Conservation (phyloP, 2,113 vertebrate genomes). For the Mystacornis crossleyi region DNA sequence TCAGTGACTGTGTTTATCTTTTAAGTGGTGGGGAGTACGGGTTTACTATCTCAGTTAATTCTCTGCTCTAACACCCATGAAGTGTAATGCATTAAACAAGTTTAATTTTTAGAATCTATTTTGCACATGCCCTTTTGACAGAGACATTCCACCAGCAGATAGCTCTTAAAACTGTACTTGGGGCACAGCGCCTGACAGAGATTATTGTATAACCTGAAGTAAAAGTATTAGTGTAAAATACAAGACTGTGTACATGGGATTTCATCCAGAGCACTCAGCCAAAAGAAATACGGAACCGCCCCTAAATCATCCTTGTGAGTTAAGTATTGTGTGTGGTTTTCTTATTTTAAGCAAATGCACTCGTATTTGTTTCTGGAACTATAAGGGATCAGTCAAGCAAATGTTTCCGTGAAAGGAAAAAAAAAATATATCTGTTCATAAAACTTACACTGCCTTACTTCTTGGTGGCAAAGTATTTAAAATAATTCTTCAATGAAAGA, state of each 20-base stretch:
- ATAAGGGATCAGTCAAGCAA: background rate
- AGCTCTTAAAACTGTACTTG: background rate
- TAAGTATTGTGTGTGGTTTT: constrained; percentile 40
- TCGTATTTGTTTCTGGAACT: constrained; percentile 40
- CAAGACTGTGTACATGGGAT: constrained; percentile 8
- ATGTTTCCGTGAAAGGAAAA: constrained; percentile 15
- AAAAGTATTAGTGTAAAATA: constrained; percentile 9
- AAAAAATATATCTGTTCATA: background rate
- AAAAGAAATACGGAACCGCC: background rate
- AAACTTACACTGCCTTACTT: background rate
- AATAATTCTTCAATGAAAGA: constrained; percentile 51
- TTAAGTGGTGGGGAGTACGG: background rate
- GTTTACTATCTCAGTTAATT: background rate
- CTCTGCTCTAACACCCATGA: background rate
- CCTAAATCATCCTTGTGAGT: constrained; percentile 27
- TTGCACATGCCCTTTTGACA: background rate
- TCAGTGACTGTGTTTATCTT: background rate
- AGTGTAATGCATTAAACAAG: constrained; percentile 4
- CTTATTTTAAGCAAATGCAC: constrained; percentile 47
- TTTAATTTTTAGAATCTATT: constrained; percentile 39
- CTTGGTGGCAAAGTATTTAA: constrained; percentile 34
- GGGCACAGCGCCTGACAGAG: background rate
- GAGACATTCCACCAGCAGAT: background rate
- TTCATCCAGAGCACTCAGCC: constrained; percentile 36
- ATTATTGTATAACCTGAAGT: constrained; percentile 19